phyloP scores from a whole-genome alignment of 2,113 vertebrate species.

The Callocephalon fimbriatum region DNA sequence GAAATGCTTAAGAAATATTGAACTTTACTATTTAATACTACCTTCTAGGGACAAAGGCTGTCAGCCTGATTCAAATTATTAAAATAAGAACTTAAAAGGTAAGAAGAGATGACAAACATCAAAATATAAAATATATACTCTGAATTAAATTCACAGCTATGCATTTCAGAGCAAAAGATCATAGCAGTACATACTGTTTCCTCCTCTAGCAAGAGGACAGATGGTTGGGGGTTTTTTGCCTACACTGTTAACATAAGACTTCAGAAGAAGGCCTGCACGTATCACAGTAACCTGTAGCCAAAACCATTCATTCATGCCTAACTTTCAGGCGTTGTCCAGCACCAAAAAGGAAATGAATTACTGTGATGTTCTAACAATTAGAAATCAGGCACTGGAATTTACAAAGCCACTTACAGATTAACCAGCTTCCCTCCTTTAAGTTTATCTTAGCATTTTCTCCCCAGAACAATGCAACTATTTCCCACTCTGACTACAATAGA shows the following conservation, averaged over 20 bases:
- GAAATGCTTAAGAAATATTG: not conserved
- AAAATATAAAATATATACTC: not conserved
- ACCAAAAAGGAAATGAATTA: not conserved
- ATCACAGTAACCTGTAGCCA: not conserved
- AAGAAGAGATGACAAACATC: not conserved
- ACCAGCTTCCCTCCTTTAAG: not conserved
- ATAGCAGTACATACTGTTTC: not conserved
- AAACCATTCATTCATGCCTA: not conserved
- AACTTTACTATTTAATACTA: not conserved
- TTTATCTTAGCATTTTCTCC: not conserved
- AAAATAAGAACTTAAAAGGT: not conserved
- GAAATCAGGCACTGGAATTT: not conserved
- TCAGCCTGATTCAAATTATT: not conserved
- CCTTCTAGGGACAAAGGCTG: not conserved
- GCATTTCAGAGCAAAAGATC: not conserved
- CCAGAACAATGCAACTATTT: not conserved
- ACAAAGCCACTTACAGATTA: not conserved
- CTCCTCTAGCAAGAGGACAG: not conserved
- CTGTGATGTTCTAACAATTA: not conserved
- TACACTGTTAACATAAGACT: not conserved
- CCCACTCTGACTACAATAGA: not conserved
- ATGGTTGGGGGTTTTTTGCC: not conserved
- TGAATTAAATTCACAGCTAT: not conserved
- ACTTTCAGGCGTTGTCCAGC: not conserved
- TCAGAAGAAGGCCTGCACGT: not conserved